Evolutionary conservation across 1,140 invertebrate genomes (phyloP), one percentile per base, ranked within the genome.

Genomic region (Babylonia areolata): DNA sequence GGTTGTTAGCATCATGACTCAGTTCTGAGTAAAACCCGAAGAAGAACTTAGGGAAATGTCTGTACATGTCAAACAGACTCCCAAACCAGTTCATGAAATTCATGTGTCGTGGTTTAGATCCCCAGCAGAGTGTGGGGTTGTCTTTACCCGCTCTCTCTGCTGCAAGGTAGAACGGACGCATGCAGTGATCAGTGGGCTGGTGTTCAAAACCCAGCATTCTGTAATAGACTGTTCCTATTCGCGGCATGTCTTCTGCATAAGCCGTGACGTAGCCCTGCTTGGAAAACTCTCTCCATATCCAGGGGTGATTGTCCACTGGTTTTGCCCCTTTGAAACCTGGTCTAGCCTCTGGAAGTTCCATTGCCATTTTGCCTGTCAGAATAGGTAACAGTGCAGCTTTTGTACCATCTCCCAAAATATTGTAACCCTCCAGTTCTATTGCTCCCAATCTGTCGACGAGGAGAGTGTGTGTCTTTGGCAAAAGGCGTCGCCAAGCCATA

Each of bases 381-480:
- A 99, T 97, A 0, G 98, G 98, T 71, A 98, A 97, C 35, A 98
- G 94, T 0, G 98, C 97, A 89, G 98, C 97, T 0, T 98, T 97
- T 0, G 98, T 99, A 0, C 98, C 98, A 94, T 99, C 98, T 0
- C 98, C 98, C 2, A 99, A 96, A 84, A 98, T 98, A 91, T 98
- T 98, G 89, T 98, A 97, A 85, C 97, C 97, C 91, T 97, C 85
- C 3, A 98, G 93, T 12, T 98, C 95, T 31, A 96, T 94, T 9
- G 96, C 96, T 35, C 96, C 94, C 33, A 98, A 93, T 15, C 94
- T 93, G 17, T 97, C 94, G 0, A 95, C 96, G 40, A 99, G 94
- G 91, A 97, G 97, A 37, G 95, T 94, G 91, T 97, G 97, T 15
- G 96, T 97, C 87, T 96, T 96, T 1, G 97, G 97, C 77, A 99